Evolutionary conservation across 1,140 invertebrate genomes (phyloP).

Genomic region (Macrobrachium rosenbergii): DNA sequence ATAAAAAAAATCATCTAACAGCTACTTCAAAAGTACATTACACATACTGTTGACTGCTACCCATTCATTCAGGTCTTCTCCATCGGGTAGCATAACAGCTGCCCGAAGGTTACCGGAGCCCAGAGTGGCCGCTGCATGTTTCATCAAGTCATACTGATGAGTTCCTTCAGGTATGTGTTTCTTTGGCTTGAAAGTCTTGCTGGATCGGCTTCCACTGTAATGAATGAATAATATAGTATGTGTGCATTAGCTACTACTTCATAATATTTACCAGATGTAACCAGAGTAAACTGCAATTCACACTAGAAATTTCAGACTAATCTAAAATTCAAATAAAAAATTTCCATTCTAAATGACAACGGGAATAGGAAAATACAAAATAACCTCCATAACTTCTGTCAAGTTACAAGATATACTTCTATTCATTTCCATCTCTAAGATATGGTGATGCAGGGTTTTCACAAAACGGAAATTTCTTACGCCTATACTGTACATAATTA

Average conservation of each 20-base stretch:
- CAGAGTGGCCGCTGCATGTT: constrained; percentile 97
- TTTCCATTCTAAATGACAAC: too few species aligned
- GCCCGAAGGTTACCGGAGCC: constrained; percentile 92
- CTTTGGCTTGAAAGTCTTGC: constrained; percentile 98
- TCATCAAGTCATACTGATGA: constrained; percentile 99
- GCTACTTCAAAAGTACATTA: background rate
- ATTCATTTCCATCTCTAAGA: too few species aligned
- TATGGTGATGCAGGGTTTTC: too few species aligned
- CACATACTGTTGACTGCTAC: constrained; percentile 97
- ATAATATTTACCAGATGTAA: background rate
- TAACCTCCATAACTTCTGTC: too few species aligned
- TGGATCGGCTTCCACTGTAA: constrained; percentile 82
- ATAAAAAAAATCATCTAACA: too few species aligned
- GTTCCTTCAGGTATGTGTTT: constrained; percentile 99
- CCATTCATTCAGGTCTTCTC: constrained; percentile 99
- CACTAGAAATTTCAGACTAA: background rate
- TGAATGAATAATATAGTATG: constrained; percentile 29
- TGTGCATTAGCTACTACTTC: background rate
- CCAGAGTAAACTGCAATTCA: background rate
- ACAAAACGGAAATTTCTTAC: too few species aligned
- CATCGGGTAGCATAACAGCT: constrained; percentile 97
- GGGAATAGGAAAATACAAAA: too few species aligned
- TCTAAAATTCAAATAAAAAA: too few species aligned
- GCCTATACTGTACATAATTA: too few species aligned
- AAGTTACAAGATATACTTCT: too few species aligned